Conservation (phyloP, 2,797 vertebrate species). For the Sylvilagus floridanus region DNA sequence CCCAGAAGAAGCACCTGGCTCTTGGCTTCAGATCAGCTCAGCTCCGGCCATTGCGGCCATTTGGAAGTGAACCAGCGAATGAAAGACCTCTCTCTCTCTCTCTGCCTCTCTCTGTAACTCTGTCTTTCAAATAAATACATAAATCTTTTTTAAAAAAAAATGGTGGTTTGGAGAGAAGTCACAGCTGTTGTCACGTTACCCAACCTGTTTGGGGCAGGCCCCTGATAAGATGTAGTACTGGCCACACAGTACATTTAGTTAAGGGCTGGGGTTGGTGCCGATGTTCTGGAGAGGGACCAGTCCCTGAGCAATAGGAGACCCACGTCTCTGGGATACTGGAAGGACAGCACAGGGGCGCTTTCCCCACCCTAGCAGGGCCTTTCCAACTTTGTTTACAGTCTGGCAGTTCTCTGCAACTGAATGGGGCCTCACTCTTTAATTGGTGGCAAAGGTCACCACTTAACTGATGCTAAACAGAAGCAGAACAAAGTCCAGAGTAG, state of each 20-base stretch:
- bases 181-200: background rate
- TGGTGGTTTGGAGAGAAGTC: background rate
- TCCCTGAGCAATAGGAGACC: background rate
- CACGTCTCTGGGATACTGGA: background rate
- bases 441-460: conserved; percentile 70
- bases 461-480: conserved; percentile 69
- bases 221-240: background rate
- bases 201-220: conserved; percentile 35
- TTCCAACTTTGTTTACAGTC: conserved; percentile 60
- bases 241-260: background rate
- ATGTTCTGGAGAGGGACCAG: background rate
- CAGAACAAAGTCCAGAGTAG: conserved; percentile 32
- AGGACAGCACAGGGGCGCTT: background rate
- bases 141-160: background rate
- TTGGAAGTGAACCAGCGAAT: too few relatives aligned
- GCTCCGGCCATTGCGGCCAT: too few relatives aligned
- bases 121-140: too few relatives aligned
- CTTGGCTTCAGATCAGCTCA: too few relatives aligned
- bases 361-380: background rate
- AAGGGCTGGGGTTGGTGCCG: background rate
- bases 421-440: conserved; percentile 52
- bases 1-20: too few relatives aligned
- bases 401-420: conserved; percentile 32
- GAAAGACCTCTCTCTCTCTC: too few relatives aligned
- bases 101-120: too few relatives aligned